A percentile compares a stretch with the other conserved stretches of the same genome.
Conservation (phyloP, 1,140 invertebrate species). For the Tyrophagus putrescentiae region DNA sequence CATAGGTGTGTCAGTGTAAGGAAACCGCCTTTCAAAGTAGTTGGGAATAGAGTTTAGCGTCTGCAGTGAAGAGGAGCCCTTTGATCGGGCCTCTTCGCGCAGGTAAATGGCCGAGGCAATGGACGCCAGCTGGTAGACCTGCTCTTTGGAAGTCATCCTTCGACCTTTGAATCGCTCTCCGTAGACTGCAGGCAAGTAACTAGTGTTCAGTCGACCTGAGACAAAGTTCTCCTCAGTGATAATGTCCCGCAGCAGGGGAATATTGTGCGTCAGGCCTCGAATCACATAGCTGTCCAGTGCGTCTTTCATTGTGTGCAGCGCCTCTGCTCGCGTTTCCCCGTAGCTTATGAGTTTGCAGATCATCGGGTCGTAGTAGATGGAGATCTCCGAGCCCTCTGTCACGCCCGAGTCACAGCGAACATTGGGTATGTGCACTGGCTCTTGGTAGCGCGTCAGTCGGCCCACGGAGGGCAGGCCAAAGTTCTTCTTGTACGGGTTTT, state of each 20-base stretch:
- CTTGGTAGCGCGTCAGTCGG: constrained; percentile 46
- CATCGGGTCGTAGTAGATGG: constrained; percentile 58
- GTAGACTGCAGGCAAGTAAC: constrained; percentile 46
- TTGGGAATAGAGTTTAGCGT: not conserved
- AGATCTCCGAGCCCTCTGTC: constrained; percentile 54
- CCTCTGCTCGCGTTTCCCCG: constrained; percentile 31
- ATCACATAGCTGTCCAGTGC: constrained; percentile 56
- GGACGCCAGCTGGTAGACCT: constrained; percentile 36
- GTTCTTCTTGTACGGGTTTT: constrained; percentile 51
- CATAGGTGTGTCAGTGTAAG: not conserved
- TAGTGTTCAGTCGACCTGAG: constrained; percentile 47
- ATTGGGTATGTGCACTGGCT: constrained; percentile 38
- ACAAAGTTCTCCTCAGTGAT: constrained; percentile 46
- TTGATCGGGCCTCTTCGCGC: constrained; percentile 35
- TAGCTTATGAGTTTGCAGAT: constrained; percentile 46
- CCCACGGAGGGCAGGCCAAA: constrained; percentile 55
- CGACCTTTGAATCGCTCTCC: constrained; percentile 35
- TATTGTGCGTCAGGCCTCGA: constrained; percentile 53
- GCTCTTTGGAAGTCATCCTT: constrained; percentile 23
- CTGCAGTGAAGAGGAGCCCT: constrained; percentile 30
- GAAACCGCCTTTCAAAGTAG: not conserved
- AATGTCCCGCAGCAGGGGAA: constrained; percentile 50
- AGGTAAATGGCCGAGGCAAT: constrained; percentile 41
- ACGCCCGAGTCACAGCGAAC: constrained; percentile 52
- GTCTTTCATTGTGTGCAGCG: constrained; percentile 43